Percentiles rank a stretch among this genome's conserved stretches.
Conservation (phyloP, 2,888 invertebrate genomes). For the Watsonalla cultraria region DNA sequence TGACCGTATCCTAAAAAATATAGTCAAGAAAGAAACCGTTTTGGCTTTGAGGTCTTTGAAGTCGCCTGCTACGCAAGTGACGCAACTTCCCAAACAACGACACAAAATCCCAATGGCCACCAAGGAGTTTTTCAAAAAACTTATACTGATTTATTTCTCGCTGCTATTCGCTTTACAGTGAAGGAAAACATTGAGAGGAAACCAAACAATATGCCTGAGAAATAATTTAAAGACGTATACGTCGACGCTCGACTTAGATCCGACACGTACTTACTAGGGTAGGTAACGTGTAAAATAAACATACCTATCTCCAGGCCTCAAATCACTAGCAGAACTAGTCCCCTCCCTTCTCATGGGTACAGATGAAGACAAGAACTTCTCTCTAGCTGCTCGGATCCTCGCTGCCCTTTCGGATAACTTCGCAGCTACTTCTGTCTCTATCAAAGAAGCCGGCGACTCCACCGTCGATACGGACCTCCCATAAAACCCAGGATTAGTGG, state of each 20-base stretch:
- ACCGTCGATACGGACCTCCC: constrained; percentile 55
- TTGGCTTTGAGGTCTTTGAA: not conserved
- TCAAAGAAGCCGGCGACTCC: constrained; percentile 31
- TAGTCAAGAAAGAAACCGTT: not conserved
- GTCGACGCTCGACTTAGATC: too few species aligned
- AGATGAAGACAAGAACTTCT: constrained; percentile 82
- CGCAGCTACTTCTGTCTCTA: constrained; percentile 41
- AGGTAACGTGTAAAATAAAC: constrained; percentile 1
- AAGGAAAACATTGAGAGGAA: too few species aligned
- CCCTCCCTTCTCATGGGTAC: constrained; percentile 64
- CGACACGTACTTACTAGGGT: too few species aligned
- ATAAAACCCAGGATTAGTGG: constrained; percentile 44
- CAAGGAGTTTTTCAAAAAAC: too few species aligned
- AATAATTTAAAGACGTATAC: too few species aligned
- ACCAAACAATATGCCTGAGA: too few species aligned
- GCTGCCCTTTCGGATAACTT: constrained; percentile 73
- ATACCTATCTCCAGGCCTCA: constrained; percentile 66
- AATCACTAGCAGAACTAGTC: constrained; percentile 64
- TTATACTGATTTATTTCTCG: too few species aligned
- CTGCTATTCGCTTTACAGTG: too few species aligned
- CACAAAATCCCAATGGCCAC: too few species aligned
- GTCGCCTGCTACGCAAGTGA: not conserved
- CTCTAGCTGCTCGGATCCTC: constrained; percentile 84
- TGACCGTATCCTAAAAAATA: not conserved
- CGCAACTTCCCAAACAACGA: too few species aligned